Evolutionary conservation across 2,113 vertebrate species (phyloP).

Genomic region (Lagopus muta): DNA sequence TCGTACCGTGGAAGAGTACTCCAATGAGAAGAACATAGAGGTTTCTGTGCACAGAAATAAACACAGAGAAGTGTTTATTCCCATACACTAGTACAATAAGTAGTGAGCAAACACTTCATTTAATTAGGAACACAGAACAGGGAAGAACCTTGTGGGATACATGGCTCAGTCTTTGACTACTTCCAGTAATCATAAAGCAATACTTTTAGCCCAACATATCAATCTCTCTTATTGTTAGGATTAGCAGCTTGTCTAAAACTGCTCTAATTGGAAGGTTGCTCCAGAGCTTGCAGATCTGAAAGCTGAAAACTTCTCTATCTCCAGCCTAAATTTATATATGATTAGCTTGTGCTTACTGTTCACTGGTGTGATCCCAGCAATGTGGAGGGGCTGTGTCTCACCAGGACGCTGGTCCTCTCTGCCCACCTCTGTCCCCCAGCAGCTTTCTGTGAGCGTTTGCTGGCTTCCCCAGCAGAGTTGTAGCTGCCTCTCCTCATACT

Average conservation of each 20-base stretch:
- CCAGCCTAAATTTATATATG: neutral
- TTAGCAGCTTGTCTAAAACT: neutral
- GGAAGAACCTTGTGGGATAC: neutral
- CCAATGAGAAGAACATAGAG: neutral
- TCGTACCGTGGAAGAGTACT: neutral
- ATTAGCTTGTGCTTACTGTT: neutral
- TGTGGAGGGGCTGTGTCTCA: neutral
- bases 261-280: neutral
- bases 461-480: neutral
- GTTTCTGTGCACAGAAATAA: neutral
- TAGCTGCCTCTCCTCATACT: neutral
- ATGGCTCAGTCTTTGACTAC: neutral
- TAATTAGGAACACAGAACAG: neutral
- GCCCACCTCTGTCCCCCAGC: neutral
- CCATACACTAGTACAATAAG: neutral
- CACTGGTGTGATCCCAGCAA: neutral
- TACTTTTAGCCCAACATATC: neutral
- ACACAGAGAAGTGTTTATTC: neutral
- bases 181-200: neutral
- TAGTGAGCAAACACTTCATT: neutral
- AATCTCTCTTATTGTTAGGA: neutral
- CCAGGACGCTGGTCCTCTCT: rapidly evolving
- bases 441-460: neutral
- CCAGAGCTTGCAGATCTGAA: neutral
- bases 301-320: neutral